Evolutionary conservation across 2,797 vertebrate species (phyloP), one percentile per base, ranked within the genome.

Genomic region (Sebastes itinus): DNA sequence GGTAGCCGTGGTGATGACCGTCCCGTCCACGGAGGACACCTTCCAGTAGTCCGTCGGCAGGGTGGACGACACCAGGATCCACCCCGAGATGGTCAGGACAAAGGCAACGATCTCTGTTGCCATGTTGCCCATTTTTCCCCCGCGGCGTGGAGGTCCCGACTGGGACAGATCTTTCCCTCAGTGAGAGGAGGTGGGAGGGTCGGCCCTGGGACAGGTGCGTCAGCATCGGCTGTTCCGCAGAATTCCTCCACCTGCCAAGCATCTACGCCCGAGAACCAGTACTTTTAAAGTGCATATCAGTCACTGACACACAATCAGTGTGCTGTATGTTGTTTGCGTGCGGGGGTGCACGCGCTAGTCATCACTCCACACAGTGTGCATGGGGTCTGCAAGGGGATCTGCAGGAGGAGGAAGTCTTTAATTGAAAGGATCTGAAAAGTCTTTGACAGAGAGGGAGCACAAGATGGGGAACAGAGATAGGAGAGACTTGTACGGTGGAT

Each of bases 21-120:
- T 98, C 89, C 98, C 98, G 16, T 98, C 97, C 88, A 98, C 97
- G 62, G 96, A 96, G 27, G 97, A 99, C 73, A 99, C 98, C 87
- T 98, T 98, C 98, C 98, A 99, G 94, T 99, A 98, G 94, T 98
- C 97, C 22, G 96, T 97, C 70, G 97, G 97, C 90, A 99, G 91
- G 8, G 97, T 98, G 87, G 97, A 98, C n/a, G 97, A 97, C 60
- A 97, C 95, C 77, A 99, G 94, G 84, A 98, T 96, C 98, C 97
- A 99, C 6, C 98, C 97, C 0, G 96, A 96, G 68, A 98, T 85
- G 59, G 92, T 90, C 72, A 98, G 91, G 83, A 97, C 65, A 82
- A 98, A 98, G 14, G 96, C 97, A 28, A 96, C 88, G 32, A 98
- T 97, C 95, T 99, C 97, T 46, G 95, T 95, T 10, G 92, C 93